Conservation (phyloP, 2,888 invertebrate species). For the Emesis furor region DNA sequence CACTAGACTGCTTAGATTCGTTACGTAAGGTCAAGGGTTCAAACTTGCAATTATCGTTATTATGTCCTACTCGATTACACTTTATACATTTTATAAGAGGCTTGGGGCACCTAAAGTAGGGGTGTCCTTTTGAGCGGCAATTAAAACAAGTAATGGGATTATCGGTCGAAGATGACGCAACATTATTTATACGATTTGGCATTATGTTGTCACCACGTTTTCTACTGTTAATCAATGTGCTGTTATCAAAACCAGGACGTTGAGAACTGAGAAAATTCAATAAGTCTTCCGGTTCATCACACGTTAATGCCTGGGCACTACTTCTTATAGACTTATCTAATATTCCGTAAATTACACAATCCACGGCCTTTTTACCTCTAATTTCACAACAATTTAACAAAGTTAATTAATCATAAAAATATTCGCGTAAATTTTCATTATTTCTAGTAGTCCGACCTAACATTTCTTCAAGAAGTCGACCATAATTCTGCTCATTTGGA, state of each 20-base stretch:
- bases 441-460: constrained; percentile 39
- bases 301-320: constrained; percentile 60
- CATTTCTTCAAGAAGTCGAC: constrained; percentile 61
- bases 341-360: constrained; percentile 69
- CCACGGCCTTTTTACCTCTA: constrained; percentile 64
- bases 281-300: constrained; percentile 63
- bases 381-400: constrained; percentile 67
- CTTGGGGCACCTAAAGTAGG: constrained; percentile 16
- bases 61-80: not conserved
- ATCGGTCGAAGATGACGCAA: not conserved
- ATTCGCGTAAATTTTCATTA: constrained; percentile 54
- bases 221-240: no score
- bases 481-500: constrained; percentile 67
- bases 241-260: not conserved
- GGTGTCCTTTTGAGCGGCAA: constrained; percentile 19
- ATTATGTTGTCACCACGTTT: not conserved
- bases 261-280: constrained; percentile 49
- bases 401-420: constrained; percentile 61
- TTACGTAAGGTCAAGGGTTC: not conserved
- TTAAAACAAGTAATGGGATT: constrained; percentile 8
- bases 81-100: not conserved
- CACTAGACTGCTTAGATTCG: not conserved
- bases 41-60: constrained; percentile 16
- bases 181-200: not conserved
- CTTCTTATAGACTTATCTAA: constrained; percentile 53